phyloP scores from a whole-genome alignment of 2,888 invertebrate genomes.

The Nesidiocoris tenuis region DNA sequence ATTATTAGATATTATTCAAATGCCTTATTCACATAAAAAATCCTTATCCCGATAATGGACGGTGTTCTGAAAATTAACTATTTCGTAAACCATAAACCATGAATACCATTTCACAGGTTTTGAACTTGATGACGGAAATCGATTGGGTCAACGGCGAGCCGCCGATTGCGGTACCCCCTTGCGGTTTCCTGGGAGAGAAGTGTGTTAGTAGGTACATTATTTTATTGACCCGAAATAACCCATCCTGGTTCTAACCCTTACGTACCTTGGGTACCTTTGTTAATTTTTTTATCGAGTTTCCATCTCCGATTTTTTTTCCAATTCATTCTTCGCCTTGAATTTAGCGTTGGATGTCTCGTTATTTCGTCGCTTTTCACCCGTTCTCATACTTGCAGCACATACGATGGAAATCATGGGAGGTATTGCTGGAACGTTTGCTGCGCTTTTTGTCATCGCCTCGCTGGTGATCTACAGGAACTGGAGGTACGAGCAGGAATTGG shows the following conservation, averaged over 20 bases:
- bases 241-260: no score
- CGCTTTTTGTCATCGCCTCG: constrained; percentile 70
- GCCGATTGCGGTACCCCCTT: constrained; percentile 81
- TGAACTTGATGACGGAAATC: constrained; percentile 69
- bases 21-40: no score
- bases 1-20: no score
- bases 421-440: constrained; percentile 72
- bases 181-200: constrained; percentile 87
- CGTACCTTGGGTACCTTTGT: no score
- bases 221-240: neutral
- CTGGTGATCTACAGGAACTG: constrained; percentile 83
- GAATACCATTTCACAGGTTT: no score
- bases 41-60: no score
- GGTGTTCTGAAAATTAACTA: no score
- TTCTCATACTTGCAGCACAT: constrained; percentile 62
- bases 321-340: no score
- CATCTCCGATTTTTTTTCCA: no score
- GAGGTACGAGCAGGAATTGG: constrained; percentile 90
- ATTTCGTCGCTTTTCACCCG: neutral
- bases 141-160: constrained; percentile 72
- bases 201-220: constrained; percentile 74
- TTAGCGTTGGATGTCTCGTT: no score
- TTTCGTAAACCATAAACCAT: no score
- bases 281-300: no score
- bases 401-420: constrained; percentile 81